Base-by-base conservation (phyloP, 2,797 vertebrate species). In the Phyllotis vaccarum region DNA sequence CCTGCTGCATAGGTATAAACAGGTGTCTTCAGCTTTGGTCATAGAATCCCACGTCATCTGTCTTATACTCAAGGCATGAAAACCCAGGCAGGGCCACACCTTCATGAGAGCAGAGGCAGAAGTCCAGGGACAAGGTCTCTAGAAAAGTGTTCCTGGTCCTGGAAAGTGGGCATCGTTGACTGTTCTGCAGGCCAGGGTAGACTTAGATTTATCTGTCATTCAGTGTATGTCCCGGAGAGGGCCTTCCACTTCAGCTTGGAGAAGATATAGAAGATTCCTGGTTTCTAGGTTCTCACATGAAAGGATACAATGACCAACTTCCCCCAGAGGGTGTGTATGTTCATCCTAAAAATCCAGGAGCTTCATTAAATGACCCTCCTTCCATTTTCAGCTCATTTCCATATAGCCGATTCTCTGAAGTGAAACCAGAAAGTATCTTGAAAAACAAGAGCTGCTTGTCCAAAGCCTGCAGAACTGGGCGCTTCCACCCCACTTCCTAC, bases 391-490 rank as follows among this genome's bases (percentile, higher is more conserved):
- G 37, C 21, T 62, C 56, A 54, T 62, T 93, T 90, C 91, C 78
- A 86, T 58, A 58, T n/a, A 54, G 49, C 29, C 87, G 79, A 94
- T 93, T 56, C 43, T 95, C 40, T 82, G 76, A 95, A 66, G 66
- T 3, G 76, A 91, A 54, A 70, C 81, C 12, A 21, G 43, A 43
- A 43, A 70, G 49, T 21, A 66, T 64, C 94, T 76, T 68, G 88
- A 79, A 56, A 96, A 95, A 96, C 96, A 49, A 94, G 96, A 96
- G 89, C 46, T 58, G 11, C 90, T 93, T 56, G 90, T 92, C 94
- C 56, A n/a, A 64, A 86, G 81, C 90, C 81, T n/a, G 64, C 64
- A 14, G 68, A 76, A 40, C 14, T 6, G 10, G 2, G 5, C 1
- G 54, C 87, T 40, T 66, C 86, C 78, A 58, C 66, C 74, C 60